Conservation (phyloP, 1,140 invertebrate species). For the Trissolcus basalis region DNA sequence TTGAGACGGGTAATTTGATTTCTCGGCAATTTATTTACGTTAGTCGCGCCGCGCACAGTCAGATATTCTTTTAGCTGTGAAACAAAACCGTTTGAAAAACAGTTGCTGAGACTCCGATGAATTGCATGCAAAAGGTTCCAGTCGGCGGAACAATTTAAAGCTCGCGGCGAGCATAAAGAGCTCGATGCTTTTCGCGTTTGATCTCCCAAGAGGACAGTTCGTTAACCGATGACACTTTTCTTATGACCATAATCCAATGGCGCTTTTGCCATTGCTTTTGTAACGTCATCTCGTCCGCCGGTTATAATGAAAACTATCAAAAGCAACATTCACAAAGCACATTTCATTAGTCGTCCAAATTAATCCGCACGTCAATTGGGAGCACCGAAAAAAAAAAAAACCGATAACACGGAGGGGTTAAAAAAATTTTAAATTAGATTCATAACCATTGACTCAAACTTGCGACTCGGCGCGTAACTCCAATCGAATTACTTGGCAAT, state of each 20-base stretch:
- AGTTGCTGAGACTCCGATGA: slow-evolving; percentile 14
- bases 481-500: no score
- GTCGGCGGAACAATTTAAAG: slow-evolving; percentile 33
- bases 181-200: slow-evolving; percentile 43
- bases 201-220: slow-evolving; percentile 45
- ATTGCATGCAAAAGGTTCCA: slow-evolving; percentile 13
- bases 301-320: slow-evolving; percentile 20
- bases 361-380: no score
- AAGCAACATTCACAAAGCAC: slow-evolving; percentile 17
- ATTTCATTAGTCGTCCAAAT: slow-evolving; percentile 23
- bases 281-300: not conserved
- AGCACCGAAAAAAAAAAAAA: no score
- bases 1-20: slow-evolving; percentile 54
- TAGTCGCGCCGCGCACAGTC: no score
- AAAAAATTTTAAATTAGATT: no score
- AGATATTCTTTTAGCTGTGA: slow-evolving; percentile 25
- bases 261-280: slow-evolving; percentile 20
- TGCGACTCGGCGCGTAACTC: no score
- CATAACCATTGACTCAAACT: no score
- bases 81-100: slow-evolving; percentile 28
- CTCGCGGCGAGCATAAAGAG: slow-evolving; percentile 15
- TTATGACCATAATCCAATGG: slow-evolving; percentile 33
- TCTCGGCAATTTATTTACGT: slow-evolving; percentile 60
- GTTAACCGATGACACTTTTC: slow-evolving; percentile 46
- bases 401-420: no score